Base-by-base conservation (phyloP, 2,113 vertebrate genomes). In the Triplophysa siluroides region DNA sequence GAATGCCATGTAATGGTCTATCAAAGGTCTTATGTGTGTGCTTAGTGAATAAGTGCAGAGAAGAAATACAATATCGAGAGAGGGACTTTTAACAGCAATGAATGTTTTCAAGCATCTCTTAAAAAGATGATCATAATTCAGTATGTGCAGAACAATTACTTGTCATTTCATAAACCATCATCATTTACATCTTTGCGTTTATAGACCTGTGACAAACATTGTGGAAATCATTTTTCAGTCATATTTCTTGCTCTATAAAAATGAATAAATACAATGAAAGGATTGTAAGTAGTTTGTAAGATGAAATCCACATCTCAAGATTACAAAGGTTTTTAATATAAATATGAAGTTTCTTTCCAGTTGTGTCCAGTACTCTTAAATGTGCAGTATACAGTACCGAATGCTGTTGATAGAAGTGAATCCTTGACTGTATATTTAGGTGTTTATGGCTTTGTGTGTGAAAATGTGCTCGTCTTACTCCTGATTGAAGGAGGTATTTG, bases 391-490 rank as follows among this genome's bases (percentile, higher is more conserved):
- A 24, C 52, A 77, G 85, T 54, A 58, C 63, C 61, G 24, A 68
- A 21, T 50, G 14, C 67, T 52, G 18, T n/a, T 70, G 24, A 70
- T 56, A 54, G 64, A 23, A 54, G 33, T 56, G 10, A 64, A 13
- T 56, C 24, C 0, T 26, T 67, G 12, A 45, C 19, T 26, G 50
- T 23, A 63, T 62, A 11, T 75, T 60, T 43, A 24, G 19, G 56
- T 13, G 69, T 26, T 72, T 65, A 43, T 69, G 41, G 72, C 85
- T 70, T 47, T 81, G 52, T 85, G 38, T 78, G 76, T 84, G 73
- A 29, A 21, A 61, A 45, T 77, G 56, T 54, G 38, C 38, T 41
- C 70, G 45, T n/a, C 23, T 75, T 92, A 92, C 82, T 91, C 88
- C 50, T 91, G 88, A 14, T 86, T 86, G 43, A 84, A 56, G 1